Percentiles rank a stretch among this genome's conserved stretches.
Conservation (phyloP, 2,797 vertebrate species). For the Anas acuta region DNA sequence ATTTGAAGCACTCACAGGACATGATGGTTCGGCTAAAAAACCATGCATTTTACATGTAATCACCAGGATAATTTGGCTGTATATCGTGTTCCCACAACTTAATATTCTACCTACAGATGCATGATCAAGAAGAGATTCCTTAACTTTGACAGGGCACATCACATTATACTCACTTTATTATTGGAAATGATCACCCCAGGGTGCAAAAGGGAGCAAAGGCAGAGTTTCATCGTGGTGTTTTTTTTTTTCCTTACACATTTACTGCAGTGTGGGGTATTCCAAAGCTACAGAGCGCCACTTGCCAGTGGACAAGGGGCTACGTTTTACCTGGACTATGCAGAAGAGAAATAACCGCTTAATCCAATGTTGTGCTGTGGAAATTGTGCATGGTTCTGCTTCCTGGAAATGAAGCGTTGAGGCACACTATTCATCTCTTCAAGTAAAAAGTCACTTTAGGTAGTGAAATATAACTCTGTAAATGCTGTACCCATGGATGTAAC, state of each 20-base stretch:
- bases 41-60: constrained; percentile 65
- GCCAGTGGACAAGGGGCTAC: neutral
- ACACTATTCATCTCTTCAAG: neutral
- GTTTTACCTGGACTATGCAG: neutral
- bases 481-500: neutral
- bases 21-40: constrained; percentile 22
- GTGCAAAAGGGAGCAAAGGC: constrained; percentile 56
- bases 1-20: constrained; percentile 67
- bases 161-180: constrained; percentile 72
- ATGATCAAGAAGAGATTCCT: constrained; percentile 68
- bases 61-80: constrained; percentile 66
- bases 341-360: neutral
- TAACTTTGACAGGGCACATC: constrained; percentile 70
- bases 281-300: constrained; percentile 63
- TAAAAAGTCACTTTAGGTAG: neutral
- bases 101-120: constrained; percentile 68
- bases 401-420: neutral
- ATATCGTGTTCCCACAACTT: constrained; percentile 57
- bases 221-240: neutral
- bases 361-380: neutral
- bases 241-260: neutral
- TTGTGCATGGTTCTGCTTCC: fast-evolving
- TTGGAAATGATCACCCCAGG: constrained; percentile 71
- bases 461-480: neutral
- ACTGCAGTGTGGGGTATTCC: neutral